Conservation (phyloP, 2,888 invertebrate species). For the Drosophila phalerata region DNA sequence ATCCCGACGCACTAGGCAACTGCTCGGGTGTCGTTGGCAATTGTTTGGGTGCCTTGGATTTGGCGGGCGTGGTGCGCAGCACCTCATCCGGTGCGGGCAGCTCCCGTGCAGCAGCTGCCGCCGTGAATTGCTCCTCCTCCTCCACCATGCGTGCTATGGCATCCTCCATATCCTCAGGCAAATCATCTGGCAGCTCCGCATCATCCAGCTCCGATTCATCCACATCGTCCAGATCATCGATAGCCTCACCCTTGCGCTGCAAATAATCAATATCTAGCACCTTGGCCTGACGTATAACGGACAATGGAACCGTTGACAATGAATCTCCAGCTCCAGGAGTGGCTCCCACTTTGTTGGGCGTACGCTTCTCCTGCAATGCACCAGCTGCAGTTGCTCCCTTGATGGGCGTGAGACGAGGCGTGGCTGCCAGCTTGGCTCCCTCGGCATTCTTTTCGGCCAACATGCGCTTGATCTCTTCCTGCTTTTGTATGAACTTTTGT, state of each 20-base stretch:
- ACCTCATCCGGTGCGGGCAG: slow-evolving; percentile 85
- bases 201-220: slow-evolving; percentile 84
- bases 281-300: slow-evolving; percentile 85
- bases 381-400: slow-evolving; percentile 60
- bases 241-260: slow-evolving; percentile 83
- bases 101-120: slow-evolving; percentile 87
- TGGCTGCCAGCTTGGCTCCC: slow-evolving; percentile 84
- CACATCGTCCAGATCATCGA: slow-evolving; percentile 82
- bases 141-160: slow-evolving; percentile 88
- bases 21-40: slow-evolving; percentile 40
- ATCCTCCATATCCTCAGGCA: slow-evolving; percentile 86
- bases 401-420: slow-evolving; percentile 82
- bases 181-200: slow-evolving; percentile 85
- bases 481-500: slow-evolving; percentile 85
- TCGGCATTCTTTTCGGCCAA: slow-evolving; percentile 85
- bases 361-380: slow-evolving; percentile 66
- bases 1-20: slow-evolving; percentile 75
- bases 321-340: slow-evolving; percentile 71
- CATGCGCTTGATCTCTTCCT: slow-evolving; percentile 86
- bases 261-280: slow-evolving; percentile 85
- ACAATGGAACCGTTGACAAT: slow-evolving; percentile 84
- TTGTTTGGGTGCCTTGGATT: slow-evolving; percentile 52
- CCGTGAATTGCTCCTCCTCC: slow-evolving; percentile 88
- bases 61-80: slow-evolving; percentile 65
- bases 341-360: slow-evolving; percentile 72